phyloP scores from a whole-genome alignment of 2,113 vertebrate genomes.

The Corydoras maculifer region DNA sequence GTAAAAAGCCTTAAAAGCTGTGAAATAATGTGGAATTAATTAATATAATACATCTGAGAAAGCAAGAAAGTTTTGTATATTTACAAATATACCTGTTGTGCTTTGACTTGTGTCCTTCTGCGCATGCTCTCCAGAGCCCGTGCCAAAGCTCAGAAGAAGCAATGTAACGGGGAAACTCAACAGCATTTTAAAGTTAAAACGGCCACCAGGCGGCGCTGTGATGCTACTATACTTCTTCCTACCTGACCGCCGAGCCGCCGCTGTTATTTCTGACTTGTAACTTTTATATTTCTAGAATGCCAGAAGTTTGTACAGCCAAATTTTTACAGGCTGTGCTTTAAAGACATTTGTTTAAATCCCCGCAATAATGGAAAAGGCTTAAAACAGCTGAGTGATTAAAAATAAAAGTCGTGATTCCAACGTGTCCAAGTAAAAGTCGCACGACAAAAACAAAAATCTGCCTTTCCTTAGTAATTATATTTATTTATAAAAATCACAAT shows the following conservation, averaged over 20 bases:
- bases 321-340: neutral
- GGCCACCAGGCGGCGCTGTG: neutral
- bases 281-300: neutral
- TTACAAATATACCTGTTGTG: neutral
- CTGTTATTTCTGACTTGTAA: neutral
- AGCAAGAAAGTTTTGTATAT: no score
- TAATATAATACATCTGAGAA: no score
- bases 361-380: no score
- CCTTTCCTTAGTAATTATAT: no score
- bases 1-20: no score
- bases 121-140: neutral
- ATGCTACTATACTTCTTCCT: neutral
- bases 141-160: conserved; percentile 4
- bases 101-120: neutral
- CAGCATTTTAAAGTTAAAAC: neutral
- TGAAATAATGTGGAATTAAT: no score
- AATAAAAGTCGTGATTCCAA: neutral
- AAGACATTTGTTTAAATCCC: neutral
- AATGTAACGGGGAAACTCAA: neutral
- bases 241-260: neutral
- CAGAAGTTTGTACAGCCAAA: neutral
- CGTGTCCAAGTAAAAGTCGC: no score
- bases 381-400: neutral
- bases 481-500: no score
- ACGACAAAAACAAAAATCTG: no score